Percentiles rank a stretch among this genome's conserved stretches.
Conservation (phyloP, 2,113 vertebrate species). For the Xiphias gladius region DNA sequence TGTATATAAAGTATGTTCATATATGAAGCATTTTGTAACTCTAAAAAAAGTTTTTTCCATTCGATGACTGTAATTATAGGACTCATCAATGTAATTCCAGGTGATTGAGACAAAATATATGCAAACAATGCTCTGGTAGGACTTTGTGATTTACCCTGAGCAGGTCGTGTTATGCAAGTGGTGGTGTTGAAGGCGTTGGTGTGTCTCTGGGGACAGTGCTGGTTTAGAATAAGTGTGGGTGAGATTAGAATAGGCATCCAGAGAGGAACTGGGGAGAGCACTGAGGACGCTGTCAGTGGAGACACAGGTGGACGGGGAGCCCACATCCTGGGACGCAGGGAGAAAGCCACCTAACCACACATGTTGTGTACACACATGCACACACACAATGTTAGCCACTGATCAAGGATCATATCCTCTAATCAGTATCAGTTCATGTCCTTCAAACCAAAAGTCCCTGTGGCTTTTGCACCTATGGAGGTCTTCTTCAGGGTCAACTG, state of each 20-base stretch:
- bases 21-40: background rate
- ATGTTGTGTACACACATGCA: constrained; percentile 21
- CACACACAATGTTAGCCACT: constrained; percentile 59
- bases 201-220: constrained; percentile 69
- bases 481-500: constrained; percentile 20
- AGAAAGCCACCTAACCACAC: constrained; percentile 80
- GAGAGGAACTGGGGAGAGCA: constrained; percentile 82
- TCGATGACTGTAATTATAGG: background rate
- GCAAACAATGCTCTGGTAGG: background rate
- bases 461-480: background rate
- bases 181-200: constrained; percentile 39
- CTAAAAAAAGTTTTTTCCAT: background rate
- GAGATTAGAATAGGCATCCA: constrained; percentile 77
- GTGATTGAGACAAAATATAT: background rate
- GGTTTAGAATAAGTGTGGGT: constrained; percentile 64
- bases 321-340: constrained; percentile 79
- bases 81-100: background rate
- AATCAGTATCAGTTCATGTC: constrained; percentile 85
- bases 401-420: constrained; percentile 82
- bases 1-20: too few species aligned
- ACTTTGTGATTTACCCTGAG: constrained; percentile 55
- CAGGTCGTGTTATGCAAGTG: constrained; percentile 58
- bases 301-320: constrained; percentile 81
- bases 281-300: constrained; percentile 65
- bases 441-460: constrained; percentile 38